These are phyloP conservation scores for Tachysurus vachellii DNA, from an alignment of 2,113 vertebrate genomes.

Conservation along the genomic window DNA sequence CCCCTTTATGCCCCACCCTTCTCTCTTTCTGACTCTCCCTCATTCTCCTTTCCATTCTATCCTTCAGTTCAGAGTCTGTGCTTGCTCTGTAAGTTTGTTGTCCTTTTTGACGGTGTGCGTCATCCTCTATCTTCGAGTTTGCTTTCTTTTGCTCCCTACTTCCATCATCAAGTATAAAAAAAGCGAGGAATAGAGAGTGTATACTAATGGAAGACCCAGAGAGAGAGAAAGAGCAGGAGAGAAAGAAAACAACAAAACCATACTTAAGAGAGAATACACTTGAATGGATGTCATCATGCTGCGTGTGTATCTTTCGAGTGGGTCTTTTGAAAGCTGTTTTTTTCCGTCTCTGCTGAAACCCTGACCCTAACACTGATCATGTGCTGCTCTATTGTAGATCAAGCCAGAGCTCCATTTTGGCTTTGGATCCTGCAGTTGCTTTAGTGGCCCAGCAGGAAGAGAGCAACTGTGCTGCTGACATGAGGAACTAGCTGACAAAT, in stretches of 20 bases:
- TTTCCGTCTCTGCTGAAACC: slow-evolving; percentile 18
- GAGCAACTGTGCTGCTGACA: slow-evolving; percentile 45
- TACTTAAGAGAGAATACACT: slow-evolving; percentile 32
- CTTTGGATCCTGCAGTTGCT: slow-evolving; percentile 63
- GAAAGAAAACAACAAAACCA: slow-evolving; percentile 41
- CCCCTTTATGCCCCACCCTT: slow-evolving; percentile 18
- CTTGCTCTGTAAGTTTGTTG: slow-evolving; percentile 17
- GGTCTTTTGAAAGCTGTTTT: slow-evolving; percentile 35
- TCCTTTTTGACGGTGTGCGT: slow-evolving; percentile 5
- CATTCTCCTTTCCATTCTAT: neutral
- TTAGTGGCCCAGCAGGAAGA: slow-evolving; percentile 58
- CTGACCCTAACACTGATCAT: slow-evolving; percentile 38
- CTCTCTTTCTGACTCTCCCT: neutral
- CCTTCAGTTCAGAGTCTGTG: slow-evolving; percentile 23
- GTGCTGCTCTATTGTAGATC: slow-evolving; percentile 37
- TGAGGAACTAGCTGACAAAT: slow-evolving; percentile 26
- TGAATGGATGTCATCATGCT: slow-evolving; percentile 25
- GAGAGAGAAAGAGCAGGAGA: neutral
- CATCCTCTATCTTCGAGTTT: slow-evolving; percentile 2
- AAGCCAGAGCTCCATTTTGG: slow-evolving; percentile 57
- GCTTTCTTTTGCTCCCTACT: slow-evolving; percentile 36
- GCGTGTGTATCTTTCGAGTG: slow-evolving; percentile 28
- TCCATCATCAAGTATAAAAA: slow-evolving; percentile 43
- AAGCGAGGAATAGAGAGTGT: slow-evolving; percentile 2
- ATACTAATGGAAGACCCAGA: slow-evolving; percentile 14